Evolutionary conservation across 2,888 invertebrate genomes (phyloP), one percentile per base, ranked within the genome.

Genomic region (Cephonodes hylas): DNA sequence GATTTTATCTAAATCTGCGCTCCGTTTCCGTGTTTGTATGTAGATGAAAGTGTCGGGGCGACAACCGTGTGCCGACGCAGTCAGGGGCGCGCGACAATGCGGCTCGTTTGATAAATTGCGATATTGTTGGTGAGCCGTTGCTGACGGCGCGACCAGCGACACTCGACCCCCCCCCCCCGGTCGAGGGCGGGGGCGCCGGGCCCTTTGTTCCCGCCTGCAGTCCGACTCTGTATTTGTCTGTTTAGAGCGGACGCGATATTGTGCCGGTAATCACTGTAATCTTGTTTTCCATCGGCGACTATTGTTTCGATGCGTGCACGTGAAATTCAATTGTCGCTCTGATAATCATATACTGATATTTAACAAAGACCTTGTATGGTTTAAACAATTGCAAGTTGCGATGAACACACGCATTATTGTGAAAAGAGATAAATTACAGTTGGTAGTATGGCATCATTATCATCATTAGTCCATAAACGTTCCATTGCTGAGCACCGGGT

Each of bases 31-130:
- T 74, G 73, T 73, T 76, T 73, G 73, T 73, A 77, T 78, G 75
- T 76, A 76, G 76, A 80, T 75, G 71, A 66, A 75, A 71, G 71
- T 66, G 63, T 60, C 65, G 71, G 64, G 65, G 68, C 69, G 71
- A 70, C 75, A 68, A 68, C 68, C 48, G 58, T 31, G 58, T 70
- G 68, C 69, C 59, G 68, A 68, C 68, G 71, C 72, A 68, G 77
- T 73, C 76, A 80, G 84, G 87, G 87, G 84, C 75, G 79, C 66
- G 69, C 83, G 80, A 89, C 89, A 90, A 90, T 90, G 87, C 82
- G 83, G 83, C 85, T 89, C 89, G 86, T 90, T 90, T 90, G 89
- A 89, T 88, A 90, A 89, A 90, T 90, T 90, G 89, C 87, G 84
- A 86, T 88, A 90, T 90, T 89, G 89, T 89, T 85, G 76, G 76